Base-by-base conservation (phyloP, 2,797 vertebrate genomes). In the Eospalax fontanierii region DNA sequence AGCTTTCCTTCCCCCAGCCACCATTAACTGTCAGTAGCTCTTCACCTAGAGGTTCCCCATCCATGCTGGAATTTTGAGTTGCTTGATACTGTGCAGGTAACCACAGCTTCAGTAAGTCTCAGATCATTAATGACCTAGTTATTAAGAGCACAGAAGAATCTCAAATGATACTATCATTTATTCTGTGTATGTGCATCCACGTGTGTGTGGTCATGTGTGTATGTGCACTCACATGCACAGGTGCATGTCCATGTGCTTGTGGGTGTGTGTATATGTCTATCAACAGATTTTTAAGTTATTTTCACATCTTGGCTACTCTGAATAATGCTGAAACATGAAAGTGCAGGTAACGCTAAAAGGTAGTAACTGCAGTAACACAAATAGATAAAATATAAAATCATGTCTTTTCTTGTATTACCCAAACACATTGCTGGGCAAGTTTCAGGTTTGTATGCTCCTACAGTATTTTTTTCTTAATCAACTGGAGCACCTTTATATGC, bases 401-500 rank as follows among this genome's bases (percentile, higher is more conserved):
- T 24, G 22, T 6, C 1, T 19, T 21, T 86, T 84, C 91, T 94
- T 71, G 80, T 50, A 89, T 54, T 75, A 88, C 57, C 8, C 28
- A 86, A 73, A 82, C 38, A 18, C 59, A 95, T 33, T 87, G 30
- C 78, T 19, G 12, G 46, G 50, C 74, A 89, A 79, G 80, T 95
- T 96, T 94, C 73, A 92, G 75, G 24, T 90, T 90, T 90, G 85
- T 15, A 88, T 93, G 7, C 75, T 40, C 40, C 61, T 65, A 22
- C 6, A 93, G 89, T 15, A 90, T 78, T 74, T 91, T 35, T 61
- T 65, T 73, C 65, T 73, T 22, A 18, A 28, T 70, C 46, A 90
- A 78, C 4, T 71, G 74, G 33, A 86, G 1, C 63, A 86, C 86
- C 50, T 94, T 96, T 81, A 84, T 15, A 74, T 26, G 2, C 19